A percentile compares a stretch with the other conserved stretches of the same genome.
These are phyloP conservation scores for Dolomedes plantarius DNA, from an alignment of 2,888 invertebrate genomes.

Conservation along the genomic window DNA sequence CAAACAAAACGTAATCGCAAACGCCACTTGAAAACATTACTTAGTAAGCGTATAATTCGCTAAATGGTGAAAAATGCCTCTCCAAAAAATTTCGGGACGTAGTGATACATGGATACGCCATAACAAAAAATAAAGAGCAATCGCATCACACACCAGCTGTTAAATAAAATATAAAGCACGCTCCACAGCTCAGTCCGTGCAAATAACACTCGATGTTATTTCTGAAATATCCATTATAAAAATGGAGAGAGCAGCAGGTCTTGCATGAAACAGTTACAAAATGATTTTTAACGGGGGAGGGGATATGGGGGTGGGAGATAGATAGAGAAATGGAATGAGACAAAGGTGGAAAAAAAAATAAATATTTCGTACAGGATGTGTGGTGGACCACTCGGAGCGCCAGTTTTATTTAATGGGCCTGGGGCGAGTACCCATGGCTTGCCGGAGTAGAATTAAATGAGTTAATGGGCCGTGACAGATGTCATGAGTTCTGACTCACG, in stretches of 20 bases:
- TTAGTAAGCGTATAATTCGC: too few relatives aligned
- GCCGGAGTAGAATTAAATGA: constrained; percentile 35
- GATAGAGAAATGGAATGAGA: neutral
- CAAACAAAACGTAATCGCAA: too few relatives aligned
- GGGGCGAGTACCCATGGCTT: constrained; percentile 7
- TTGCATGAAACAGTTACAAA: constrained; percentile 57
- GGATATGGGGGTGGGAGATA: neutral
- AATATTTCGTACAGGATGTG: neutral
- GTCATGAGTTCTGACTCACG: constrained; percentile 48
- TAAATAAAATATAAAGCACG: neutral
- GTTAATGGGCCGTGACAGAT: constrained; percentile 64
- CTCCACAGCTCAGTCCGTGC: neutral
- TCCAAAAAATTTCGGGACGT: neutral
- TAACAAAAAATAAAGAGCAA: neutral
- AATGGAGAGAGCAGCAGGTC: constrained; percentile 41
- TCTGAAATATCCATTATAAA: constrained; percentile 30
- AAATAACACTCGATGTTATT: neutral
- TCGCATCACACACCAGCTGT: neutral
- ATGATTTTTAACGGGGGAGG: neutral
- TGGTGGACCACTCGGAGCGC: constrained; percentile 13
- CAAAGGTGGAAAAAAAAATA: neutral
- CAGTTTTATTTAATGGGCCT: constrained; percentile 46
- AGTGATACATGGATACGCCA: neutral
- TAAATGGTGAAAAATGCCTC: too few relatives aligned
- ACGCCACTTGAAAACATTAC: too few relatives aligned